phyloP scores from a whole-genome alignment of 1,140 invertebrate species.

The Pseudomyrmex pallidus region DNA sequence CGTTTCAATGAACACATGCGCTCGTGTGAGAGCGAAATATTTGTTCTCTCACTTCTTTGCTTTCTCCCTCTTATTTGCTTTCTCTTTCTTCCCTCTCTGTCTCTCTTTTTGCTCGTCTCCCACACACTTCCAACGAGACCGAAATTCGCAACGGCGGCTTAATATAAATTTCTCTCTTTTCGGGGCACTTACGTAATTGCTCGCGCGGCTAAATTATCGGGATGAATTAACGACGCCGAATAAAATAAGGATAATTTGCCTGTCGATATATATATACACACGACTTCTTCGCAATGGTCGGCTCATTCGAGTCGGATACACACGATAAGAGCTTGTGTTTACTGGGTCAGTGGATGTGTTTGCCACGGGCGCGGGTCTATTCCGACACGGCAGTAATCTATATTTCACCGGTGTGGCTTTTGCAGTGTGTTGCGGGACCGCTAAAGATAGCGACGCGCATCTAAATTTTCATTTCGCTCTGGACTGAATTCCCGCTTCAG shows the following conservation, averaged over 20 bases:
- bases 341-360: constrained; percentile 66
- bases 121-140: constrained; percentile 26
- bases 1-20: constrained; percentile 12
- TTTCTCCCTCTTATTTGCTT: background rate
- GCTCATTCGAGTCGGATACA: background rate
- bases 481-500: constrained; percentile 62
- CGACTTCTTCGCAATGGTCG: background rate
- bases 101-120: background rate
- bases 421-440: constrained; percentile 64
- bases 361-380: constrained; percentile 63
- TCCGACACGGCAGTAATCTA: constrained; percentile 71
- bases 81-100: background rate
- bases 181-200: constrained; percentile 22
- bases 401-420: constrained; percentile 69
- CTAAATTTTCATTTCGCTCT: constrained; percentile 75
- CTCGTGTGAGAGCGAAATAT: background rate
- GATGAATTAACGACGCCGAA: constrained; percentile 43
- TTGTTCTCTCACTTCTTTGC: background rate
- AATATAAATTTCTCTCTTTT: background rate
- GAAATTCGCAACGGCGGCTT: constrained; percentile 6
- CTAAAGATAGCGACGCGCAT: constrained; percentile 73
- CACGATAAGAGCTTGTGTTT: constrained; percentile 44
- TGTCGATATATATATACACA: background rate
- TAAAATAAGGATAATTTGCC: constrained; percentile 18
- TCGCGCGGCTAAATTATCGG: background rate